Evolutionary conservation across 2,797 vertebrate species (phyloP), one percentile per base, ranked within the genome.

Genomic region (Myotis myotis): DNA sequence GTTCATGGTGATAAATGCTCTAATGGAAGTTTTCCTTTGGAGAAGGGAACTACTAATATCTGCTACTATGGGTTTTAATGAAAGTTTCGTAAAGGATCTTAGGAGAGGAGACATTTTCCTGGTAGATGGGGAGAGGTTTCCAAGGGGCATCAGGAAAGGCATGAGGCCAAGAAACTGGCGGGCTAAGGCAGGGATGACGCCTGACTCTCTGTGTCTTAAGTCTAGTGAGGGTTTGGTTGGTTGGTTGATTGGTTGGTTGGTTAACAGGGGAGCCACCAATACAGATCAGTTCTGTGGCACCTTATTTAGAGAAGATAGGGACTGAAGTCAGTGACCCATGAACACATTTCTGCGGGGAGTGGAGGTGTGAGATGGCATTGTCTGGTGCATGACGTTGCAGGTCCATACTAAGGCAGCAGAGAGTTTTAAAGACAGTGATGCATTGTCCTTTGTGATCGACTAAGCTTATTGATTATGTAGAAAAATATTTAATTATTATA

Each of bases 211-310:
- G 66, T 11, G 16, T 30, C 47, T 44, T 9, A 11, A 83, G n/a
- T 64, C 66, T 36, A 23, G 13, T 38, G 51, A 16, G 36, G 3
- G 49, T 75, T 66, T 25, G 53, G 36, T 91, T 87, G 33, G 47
- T 93, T 87, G 74, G 47, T 93, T 87, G 72, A 10, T 66, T 25
- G 53, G 53, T 87, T 87, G 33, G 74, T 81, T 93, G 51, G 68
- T 81, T 93, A 71, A 71, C 9, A 51, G 55, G n/a, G 75, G 68
- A 89, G 36, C 22, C 11, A 57, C 17, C 33, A 36, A 2, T 51
- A 41, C 30, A n/a, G 47, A 57, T 84, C 47, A 33, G 36, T 57
- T 16, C 55, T 72, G 71, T 68, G 49, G 72, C 15, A 16, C 30
- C 71, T 23, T 76, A 25, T 86, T 75, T 68, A 66, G 16, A 55